A percentile compares a stretch with the other conserved stretches of the same genome.
These are phyloP conservation scores for Malaclemys terrapin DNA, from an alignment of 2,113 vertebrate genomes.

Conservation along the genomic window DNA sequence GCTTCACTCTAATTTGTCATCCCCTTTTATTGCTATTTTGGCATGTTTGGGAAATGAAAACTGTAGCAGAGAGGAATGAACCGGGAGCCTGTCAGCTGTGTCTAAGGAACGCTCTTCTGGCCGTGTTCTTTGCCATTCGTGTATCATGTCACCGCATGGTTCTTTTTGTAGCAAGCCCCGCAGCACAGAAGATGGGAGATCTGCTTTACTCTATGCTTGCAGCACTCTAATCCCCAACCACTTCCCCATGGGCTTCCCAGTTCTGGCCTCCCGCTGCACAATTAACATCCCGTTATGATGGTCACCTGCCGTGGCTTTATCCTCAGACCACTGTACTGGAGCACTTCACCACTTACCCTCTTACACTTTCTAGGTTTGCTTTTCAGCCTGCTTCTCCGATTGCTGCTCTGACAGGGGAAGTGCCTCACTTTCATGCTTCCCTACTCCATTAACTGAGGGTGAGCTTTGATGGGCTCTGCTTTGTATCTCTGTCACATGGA, in stretches of 20 bases:
- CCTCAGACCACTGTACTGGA: rapidly evolving
- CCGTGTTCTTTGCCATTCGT: not conserved
- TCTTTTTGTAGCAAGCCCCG: not conserved
- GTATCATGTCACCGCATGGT: not conserved
- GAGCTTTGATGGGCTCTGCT: not conserved
- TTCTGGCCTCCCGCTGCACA: not conserved
- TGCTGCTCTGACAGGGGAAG: not conserved
- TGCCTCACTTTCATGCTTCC: not conserved
- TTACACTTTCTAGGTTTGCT: rapidly evolving
- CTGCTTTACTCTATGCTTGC: not conserved
- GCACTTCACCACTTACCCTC: rapidly evolving
- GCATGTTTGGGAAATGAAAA: not conserved
- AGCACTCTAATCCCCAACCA: rapidly evolving
- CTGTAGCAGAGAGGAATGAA: not conserved
- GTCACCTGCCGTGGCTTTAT: rapidly evolving
- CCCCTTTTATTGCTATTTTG: not conserved
- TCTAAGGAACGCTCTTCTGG: not conserved
- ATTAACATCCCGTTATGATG: rapidly evolving
- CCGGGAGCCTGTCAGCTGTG: not conserved
- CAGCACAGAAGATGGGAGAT: not conserved
- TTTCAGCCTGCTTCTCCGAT: not conserved
- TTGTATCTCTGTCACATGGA: not conserved
- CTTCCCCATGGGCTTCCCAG: rapidly evolving
- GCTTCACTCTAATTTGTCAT: not conserved
- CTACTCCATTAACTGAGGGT: not conserved